Evolutionary conservation across 92 coral and sea anemone species (phyloP).

Genomic region (Meandrina meandrites): DNA sequence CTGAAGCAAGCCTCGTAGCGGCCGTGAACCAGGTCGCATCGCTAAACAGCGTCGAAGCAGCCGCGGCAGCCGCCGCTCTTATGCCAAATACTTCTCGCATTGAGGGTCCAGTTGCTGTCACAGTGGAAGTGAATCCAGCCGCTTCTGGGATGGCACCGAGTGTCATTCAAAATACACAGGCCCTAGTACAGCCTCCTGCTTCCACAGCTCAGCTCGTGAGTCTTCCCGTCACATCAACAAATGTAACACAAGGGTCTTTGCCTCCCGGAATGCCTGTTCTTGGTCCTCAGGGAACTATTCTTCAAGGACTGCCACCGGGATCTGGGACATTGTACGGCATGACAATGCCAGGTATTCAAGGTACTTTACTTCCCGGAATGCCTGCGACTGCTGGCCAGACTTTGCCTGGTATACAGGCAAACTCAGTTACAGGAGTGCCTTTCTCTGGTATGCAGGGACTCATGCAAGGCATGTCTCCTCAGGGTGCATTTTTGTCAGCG

Average conservation of each 20-base stretch:
- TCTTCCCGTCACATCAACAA: constrained; percentile 57
- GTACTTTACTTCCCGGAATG: constrained; percentile 53
- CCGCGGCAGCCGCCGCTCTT: constrained; percentile 46
- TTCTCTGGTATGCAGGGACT: constrained; percentile 67
- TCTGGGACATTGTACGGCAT: constrained; percentile 60
- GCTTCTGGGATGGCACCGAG: constrained; percentile 27
- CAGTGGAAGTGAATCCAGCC: constrained; percentile 37
- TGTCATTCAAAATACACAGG: constrained; percentile 25
- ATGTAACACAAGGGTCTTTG: constrained; percentile 45
- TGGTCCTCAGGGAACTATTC: constrained; percentile 67
- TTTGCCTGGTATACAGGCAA: constrained; percentile 49
- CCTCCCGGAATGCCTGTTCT: constrained; percentile 57
- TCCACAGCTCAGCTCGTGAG: constrained; percentile 39
- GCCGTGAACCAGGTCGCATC: constrained; percentile 50
- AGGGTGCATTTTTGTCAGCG: constrained; percentile 75
- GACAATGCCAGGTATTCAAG: constrained; percentile 74
- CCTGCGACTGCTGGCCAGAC: constrained; percentile 68
- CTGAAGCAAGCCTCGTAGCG: constrained; percentile 45
- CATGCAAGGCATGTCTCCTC: constrained; percentile 77
- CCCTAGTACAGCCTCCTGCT: constrained; percentile 30
- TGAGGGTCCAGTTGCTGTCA: constrained; percentile 48
- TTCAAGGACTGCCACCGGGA: constrained; percentile 73
- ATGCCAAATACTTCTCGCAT: constrained; percentile 44
- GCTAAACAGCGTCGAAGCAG: constrained; percentile 42
- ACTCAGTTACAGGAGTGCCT: constrained; percentile 66